Conservation (phyloP, 2,797 vertebrate species). For the Mormyrops attenuatus region DNA sequence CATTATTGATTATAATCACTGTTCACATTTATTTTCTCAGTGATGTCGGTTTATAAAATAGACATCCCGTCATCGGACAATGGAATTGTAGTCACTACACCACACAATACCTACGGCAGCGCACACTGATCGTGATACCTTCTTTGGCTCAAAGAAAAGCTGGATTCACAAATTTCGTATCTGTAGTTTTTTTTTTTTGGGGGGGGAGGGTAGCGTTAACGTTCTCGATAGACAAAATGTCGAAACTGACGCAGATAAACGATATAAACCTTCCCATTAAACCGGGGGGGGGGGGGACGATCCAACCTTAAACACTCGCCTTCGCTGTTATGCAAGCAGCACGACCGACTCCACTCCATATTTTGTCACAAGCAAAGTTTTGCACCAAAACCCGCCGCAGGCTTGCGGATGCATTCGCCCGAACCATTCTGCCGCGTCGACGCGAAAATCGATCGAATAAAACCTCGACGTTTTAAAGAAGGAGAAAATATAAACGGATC, state of each 20-base stretch:
- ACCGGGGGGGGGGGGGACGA: no score
- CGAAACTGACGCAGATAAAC: background rate
- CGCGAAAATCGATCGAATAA: background rate
- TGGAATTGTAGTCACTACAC: background rate
- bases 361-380: slow-evolving; percentile 18
- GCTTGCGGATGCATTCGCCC: slow-evolving; percentile 11
- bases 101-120: background rate
- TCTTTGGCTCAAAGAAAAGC: background rate
- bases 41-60: background rate
- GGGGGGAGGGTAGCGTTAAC: no score
- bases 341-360: slow-evolving; percentile 19
- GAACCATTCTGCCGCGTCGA: background rate
- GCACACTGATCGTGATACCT: background rate
- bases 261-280: background rate
- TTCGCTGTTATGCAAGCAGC: background rate
- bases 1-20: background rate
- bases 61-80: background rate
- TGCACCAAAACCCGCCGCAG: background rate
- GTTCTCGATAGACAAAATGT: background rate
- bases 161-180: background rate
- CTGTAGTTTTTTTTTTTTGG: no score
- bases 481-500: background rate
- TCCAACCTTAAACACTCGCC: background rate
- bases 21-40: background rate
- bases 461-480: background rate